Percentiles rank a stretch among this genome's conserved stretches.
Evolutionary conservation across 2,797 vertebrate species (phyloP).

Genomic region (Myiothlypis chrysogaster): DNA sequence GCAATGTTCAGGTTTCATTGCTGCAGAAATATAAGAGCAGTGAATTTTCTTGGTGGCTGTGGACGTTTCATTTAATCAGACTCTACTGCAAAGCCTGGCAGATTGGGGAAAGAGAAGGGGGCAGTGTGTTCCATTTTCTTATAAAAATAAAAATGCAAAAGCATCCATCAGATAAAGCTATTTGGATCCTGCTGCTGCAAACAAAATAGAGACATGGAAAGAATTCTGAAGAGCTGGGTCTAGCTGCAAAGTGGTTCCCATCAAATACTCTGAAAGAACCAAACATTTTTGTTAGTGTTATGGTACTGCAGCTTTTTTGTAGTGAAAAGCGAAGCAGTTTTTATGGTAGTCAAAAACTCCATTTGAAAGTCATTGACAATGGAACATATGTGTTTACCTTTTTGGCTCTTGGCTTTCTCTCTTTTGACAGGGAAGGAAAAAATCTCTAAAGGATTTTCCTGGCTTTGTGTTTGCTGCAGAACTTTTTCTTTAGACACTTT

Average conservation of each 20-base stretch:
- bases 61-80: neutral
- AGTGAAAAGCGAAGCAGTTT: neutral
- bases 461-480: neutral
- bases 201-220: constrained; percentile 29
- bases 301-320: neutral
- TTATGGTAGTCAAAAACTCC: neutral
- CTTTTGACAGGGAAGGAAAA: neutral
- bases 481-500: neutral
- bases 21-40: neutral
- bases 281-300: neutral
- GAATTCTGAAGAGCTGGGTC: constrained; percentile 9
- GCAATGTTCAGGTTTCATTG: neutral
- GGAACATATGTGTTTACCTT: neutral
- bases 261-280: neutral
- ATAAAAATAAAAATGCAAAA: constrained; percentile 28
- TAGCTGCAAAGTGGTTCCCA: neutral
- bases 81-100: neutral
- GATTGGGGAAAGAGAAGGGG: neutral
- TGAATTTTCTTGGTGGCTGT: neutral
- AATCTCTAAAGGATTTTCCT: neutral
- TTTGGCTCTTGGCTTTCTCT: neutral
- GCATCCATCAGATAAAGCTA: constrained; percentile 8
- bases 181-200: constrained; percentile 32
- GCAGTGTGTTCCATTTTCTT: neutral
- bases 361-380: neutral